A percentile compares a stretch with the other conserved stretches of the same genome.
Evolutionary conservation across 2,113 vertebrate genomes (phyloP).

Genomic region (Gobio gobio): DNA sequence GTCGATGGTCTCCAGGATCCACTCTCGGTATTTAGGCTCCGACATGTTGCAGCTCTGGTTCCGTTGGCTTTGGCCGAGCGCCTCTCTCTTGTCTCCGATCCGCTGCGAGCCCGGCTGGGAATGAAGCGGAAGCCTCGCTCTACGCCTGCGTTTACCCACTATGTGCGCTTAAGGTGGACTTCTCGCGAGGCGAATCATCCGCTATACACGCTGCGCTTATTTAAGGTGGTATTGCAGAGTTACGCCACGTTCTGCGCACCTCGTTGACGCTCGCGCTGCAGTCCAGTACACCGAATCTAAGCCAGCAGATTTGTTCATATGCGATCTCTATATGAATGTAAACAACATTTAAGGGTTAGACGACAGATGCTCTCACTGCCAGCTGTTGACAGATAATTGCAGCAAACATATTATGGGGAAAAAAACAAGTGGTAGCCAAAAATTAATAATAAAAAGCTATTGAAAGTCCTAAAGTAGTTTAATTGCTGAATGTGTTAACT

Average conservation of each 20-base stretch:
- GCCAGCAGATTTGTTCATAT: neutral
- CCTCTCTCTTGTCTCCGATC: slow-evolving; percentile 77
- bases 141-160: slow-evolving; percentile 72
- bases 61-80: slow-evolving; percentile 71
- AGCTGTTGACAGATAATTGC: neutral
- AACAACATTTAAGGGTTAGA: neutral
- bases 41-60: slow-evolving; percentile 81
- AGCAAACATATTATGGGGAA: neutral
- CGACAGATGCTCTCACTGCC: neutral
- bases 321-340: neutral
- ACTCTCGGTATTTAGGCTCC: slow-evolving; percentile 85
- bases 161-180: slow-evolving; percentile 81
- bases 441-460: neutral
- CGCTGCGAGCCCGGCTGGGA: slow-evolving; percentile 75
- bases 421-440: neutral
- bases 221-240: slow-evolving; percentile 76
- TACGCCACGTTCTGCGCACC: slow-evolving; percentile 43
- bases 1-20: slow-evolving; percentile 93
- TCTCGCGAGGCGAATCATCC: slow-evolving; percentile 61
- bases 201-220: slow-evolving; percentile 42
- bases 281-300: neutral
- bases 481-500: neutral
- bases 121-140: slow-evolving; percentile 76
- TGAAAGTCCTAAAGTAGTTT: neutral
- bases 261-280: slow-evolving; percentile 57